Evolutionary conservation across 2,888 invertebrate genomes (phyloP).

Genomic region (Leptinotarsa rubiginosa): DNA sequence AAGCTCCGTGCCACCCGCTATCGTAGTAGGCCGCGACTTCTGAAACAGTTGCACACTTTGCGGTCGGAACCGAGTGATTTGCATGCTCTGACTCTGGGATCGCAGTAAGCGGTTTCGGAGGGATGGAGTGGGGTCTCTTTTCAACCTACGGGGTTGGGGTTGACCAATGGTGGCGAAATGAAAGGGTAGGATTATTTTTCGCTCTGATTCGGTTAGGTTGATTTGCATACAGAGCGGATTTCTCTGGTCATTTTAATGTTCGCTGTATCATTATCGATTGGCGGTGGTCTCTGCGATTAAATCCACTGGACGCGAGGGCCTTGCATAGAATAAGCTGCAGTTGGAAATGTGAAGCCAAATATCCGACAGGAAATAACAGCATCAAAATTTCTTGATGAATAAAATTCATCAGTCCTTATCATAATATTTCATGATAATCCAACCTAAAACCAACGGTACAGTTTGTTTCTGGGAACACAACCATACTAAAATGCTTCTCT

Average conservation of each 20-base stretch:
- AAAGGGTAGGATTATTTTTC: conserved; percentile 26
- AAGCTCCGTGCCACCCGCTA: conserved; percentile 43
- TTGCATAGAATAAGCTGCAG: neutral
- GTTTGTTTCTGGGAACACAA: too few species aligned
- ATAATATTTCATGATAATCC: too few species aligned
- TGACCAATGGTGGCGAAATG: conserved; percentile 31
- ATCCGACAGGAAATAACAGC: too few species aligned
- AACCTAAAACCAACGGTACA: too few species aligned
- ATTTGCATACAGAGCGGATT: conserved; percentile 16
- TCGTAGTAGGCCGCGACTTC: conserved; percentile 46
- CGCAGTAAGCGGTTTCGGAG: conserved; percentile 28
- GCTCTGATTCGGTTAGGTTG: conserved; percentile 16
- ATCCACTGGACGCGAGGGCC: neutral
- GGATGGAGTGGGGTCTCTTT: conserved; percentile 25
- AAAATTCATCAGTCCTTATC: too few species aligned
- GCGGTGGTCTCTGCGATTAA: neutral
- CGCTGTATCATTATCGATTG: conserved; percentile 12
- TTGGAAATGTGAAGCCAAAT: too few species aligned
- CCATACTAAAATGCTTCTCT: too few species aligned
- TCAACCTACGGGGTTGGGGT: conserved; percentile 18
- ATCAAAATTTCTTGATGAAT: too few species aligned
- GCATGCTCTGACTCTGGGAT: conserved; percentile 45
- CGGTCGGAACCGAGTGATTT: conserved; percentile 54
- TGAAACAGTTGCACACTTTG: conserved; percentile 56
- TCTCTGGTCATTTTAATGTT: conserved; percentile 17